Base-by-base conservation (phyloP, 2,888 invertebrate genomes). In the Athrips mouffetella region DNA sequence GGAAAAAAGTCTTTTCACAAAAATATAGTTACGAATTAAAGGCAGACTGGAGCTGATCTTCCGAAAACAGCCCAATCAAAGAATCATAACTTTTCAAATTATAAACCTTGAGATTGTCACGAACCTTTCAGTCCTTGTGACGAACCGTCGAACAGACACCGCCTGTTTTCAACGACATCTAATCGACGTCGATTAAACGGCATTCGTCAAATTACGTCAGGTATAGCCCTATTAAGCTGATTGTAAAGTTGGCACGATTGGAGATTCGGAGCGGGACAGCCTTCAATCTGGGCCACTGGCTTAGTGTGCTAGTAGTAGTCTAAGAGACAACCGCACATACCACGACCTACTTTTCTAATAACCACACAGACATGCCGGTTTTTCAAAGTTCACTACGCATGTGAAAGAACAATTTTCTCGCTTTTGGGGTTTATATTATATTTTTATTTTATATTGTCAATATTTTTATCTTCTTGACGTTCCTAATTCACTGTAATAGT, bases 241-340 rank as follows among this genome's bases (percentile, higher is more conserved):
- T 63, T 69, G 47, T 47, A 72, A 76, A 74, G 74, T 79, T 73
- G 75, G 73, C 76, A 75, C 72, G 73, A 57, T 58, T 65, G 67
- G 67, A 75, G 73, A 85, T 85, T 79, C 76, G 73, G 80, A 79
- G 76, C 79, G 70, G 70, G 70, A 69, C 68, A n/a, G n/a, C n/a
- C n/a, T n/a, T n/a, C n/a, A 73, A 83, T 76, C 80, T 82, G 68
- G 84, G 85, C 81, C 86, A 85, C 70, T 83, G 80, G 81, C 58
- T 81, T 77, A 74, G 81, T 82, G 79, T 63, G 62, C 62, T 60
- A 46, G 55, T 1, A 8, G 13, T 27, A 31, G 31, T 31, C 13
- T 21, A 15, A 8, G 33, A n/a, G n/a, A n/a, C n/a, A n/a, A n/a
- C n/a, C n/a, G n/a, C n/a, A n/a, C n/a, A n/a, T n/a, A n/a, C n/a